A percentile compares a stretch with the other conserved stretches of the same genome.
These are phyloP conservation scores for Helarctos malayanus DNA, from an alignment of 2,797 vertebrate genomes.

Conservation along the genomic window DNA sequence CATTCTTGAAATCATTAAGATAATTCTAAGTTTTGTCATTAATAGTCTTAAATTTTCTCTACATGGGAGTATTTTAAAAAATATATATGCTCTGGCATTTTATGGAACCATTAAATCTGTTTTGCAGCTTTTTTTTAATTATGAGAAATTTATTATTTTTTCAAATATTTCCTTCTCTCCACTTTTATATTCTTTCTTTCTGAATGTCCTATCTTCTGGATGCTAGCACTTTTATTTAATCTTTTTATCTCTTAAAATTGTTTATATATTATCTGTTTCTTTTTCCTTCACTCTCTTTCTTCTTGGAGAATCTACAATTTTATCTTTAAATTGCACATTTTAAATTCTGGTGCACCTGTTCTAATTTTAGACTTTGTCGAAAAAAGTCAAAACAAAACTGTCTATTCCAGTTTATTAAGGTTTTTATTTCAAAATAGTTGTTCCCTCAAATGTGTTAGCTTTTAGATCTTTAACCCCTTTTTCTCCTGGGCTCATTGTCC, in stretches of 20 bases:
- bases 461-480: not conserved
- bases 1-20: not conserved
- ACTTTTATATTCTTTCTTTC: not conserved
- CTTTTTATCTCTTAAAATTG: not conserved
- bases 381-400: not conserved
- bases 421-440: conserved; percentile 20
- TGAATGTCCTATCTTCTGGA: not conserved
- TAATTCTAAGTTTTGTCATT: conserved; percentile 5
- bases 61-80: not conserved
- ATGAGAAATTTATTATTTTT: not conserved
- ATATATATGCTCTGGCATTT: not conserved
- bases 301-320: not conserved
- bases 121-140: conserved; percentile 13
- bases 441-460: not conserved
- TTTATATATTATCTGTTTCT: not conserved
- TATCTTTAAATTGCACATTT: not conserved
- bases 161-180: conserved; percentile 2
- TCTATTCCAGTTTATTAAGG: not conserved
- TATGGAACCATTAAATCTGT: not conserved
- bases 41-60: not conserved
- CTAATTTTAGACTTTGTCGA: conserved; percentile 26
- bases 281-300: not conserved
- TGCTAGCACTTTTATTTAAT: not conserved
- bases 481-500: not conserved
- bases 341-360: not conserved